phyloP scores from a whole-genome alignment of 1,140 invertebrate genomes.

The Dysdera silvatica region DNA sequence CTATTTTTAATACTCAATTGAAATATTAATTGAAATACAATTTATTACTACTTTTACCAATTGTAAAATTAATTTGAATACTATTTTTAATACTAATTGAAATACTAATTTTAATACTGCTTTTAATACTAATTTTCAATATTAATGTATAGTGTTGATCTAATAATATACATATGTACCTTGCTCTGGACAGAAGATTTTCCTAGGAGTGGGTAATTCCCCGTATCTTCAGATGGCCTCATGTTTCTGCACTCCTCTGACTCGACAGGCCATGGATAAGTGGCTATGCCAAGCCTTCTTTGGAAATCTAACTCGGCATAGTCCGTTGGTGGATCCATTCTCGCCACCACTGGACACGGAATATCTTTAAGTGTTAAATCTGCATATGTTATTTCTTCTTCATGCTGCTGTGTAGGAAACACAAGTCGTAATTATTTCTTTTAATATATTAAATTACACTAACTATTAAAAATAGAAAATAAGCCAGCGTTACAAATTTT shows the following conservation, averaged over 20 bases:
- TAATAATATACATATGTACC: neutral
- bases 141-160: too few species aligned
- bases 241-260: neutral
- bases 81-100: neutral
- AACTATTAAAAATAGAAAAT: too few species aligned
- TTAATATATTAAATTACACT: too few species aligned
- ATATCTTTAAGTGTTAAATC: slow-evolving; percentile 18
- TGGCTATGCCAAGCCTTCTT: neutral
- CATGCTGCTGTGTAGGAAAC: too few species aligned
- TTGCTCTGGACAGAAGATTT: slow-evolving; percentile 9
- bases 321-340: slow-evolving; percentile 19
- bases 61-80: neutral
- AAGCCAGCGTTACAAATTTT: too few species aligned
- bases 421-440: too few species aligned
- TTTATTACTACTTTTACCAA: too few species aligned
- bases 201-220: slow-evolving; percentile 12
- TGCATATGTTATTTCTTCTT: slow-evolving; percentile 25
- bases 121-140: too few species aligned
- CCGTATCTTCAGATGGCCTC: slow-evolving; percentile 11
- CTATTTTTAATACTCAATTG: too few species aligned
- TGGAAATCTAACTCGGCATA: slow-evolving; percentile 25
- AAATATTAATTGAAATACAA: too few species aligned
- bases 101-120: neutral
- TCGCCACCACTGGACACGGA: slow-evolving; percentile 5
- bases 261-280: neutral